Conservation (phyloP, 2,113 vertebrate genomes). For the Crypturellus undulatus region DNA sequence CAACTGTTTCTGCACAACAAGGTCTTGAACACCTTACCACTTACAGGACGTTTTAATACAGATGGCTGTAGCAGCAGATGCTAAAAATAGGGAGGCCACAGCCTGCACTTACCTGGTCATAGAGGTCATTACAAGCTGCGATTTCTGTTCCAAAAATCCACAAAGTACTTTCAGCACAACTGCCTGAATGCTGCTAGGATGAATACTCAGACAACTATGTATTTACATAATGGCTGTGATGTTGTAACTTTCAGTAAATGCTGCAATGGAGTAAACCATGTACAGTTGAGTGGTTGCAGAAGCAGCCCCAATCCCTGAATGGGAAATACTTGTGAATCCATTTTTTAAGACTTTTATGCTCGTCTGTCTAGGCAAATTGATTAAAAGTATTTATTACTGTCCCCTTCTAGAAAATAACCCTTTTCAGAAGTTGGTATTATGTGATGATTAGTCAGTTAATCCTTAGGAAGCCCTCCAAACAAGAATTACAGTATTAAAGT, state of each 20-base stretch:
- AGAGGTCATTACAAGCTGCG: background rate
- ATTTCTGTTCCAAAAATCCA: constrained; percentile 26
- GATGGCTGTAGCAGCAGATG: background rate
- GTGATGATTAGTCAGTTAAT: background rate
- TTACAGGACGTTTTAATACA: constrained; percentile 31
- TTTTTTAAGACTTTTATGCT: background rate
- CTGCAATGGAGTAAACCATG: background rate
- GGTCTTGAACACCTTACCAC: background rate
- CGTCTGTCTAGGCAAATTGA: background rate
- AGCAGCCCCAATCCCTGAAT: background rate
- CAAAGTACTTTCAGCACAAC: background rate
- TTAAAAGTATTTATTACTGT: background rate
- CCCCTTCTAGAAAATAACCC: background rate
- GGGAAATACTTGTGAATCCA: background rate
- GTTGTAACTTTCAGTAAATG: background rate
- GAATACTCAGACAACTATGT: background rate
- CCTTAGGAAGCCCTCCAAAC: background rate
- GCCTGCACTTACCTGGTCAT: constrained; percentile 6
- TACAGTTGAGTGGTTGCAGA: background rate
- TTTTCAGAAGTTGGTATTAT: no score
- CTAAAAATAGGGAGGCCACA: constrained; percentile 36
- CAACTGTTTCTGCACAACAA: no score
- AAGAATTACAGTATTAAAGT: background rate
- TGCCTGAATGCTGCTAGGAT: background rate
- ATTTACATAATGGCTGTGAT: background rate